These are phyloP conservation scores for Holothuria glaberrima DNA, from an alignment of 35 echinoderm and acorn worm species.

Conservation along the genomic window DNA sequence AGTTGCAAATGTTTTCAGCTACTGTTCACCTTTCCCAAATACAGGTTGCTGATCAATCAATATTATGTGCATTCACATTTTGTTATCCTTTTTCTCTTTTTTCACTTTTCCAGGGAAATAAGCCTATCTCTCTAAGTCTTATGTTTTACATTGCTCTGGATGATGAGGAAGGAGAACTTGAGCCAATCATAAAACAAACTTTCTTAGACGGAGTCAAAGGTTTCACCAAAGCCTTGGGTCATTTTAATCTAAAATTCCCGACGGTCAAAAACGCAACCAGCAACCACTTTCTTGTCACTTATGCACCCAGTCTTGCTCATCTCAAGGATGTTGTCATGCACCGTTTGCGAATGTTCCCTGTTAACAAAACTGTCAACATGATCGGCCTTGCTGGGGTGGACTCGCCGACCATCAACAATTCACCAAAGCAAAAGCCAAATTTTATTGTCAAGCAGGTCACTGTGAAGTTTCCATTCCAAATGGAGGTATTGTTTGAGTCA, in stretches of 20 bases:
- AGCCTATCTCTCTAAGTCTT: constrained; percentile 53
- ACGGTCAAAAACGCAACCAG: constrained; percentile 59
- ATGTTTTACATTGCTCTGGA: constrained; percentile 94
- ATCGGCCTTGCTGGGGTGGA: constrained; percentile 79
- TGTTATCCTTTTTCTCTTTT: constrained; percentile 2
- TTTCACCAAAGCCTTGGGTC: constrained; percentile 75
- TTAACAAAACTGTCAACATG: constrained; percentile 69
- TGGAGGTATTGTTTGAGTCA: constrained; percentile 96
- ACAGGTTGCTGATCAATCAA: background rate
- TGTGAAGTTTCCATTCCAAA: constrained; percentile 81
- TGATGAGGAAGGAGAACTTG: constrained; percentile 69
- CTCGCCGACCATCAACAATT: constrained; percentile 58
- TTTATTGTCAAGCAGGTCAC: constrained; percentile 94
- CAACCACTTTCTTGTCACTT: constrained; percentile 76
- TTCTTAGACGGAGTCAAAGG: constrained; percentile 73
- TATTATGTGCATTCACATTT: background rate
- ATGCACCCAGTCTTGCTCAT: constrained; percentile 79
- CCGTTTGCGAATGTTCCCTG: constrained; percentile 66
- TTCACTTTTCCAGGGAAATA: constrained; percentile 12
- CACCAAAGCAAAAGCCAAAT: constrained; percentile 74
- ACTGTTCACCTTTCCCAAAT: no score
- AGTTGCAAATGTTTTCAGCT: no score
- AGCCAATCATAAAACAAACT: constrained; percentile 64
- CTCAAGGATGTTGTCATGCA: constrained; percentile 81
- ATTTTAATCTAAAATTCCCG: constrained; percentile 85